A percentile compares a stretch with the other conserved stretches of the same genome.
Evolutionary conservation across 1,140 invertebrate species (phyloP).

Genomic region (Drosophila oshimai): DNA sequence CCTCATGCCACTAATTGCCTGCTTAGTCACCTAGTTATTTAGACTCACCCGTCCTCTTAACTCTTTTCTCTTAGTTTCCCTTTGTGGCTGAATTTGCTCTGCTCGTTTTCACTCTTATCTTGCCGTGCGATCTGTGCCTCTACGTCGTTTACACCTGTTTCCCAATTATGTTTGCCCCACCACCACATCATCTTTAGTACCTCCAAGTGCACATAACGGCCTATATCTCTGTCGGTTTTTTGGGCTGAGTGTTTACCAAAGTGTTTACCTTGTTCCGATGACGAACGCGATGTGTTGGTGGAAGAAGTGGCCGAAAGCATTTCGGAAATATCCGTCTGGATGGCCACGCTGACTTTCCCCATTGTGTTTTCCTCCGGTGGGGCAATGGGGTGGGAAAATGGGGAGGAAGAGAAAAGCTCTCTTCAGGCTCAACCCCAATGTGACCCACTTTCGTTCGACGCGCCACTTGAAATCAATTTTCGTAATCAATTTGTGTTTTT

Average conservation of each 20-base stretch:
- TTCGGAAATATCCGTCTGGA: conserved; percentile 78
- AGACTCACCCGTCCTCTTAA: background rate
- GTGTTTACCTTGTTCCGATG: conserved; percentile 79
- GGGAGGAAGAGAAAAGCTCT: background rate
- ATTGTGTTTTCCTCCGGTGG: conserved; percentile 23
- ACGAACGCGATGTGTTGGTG: conserved; percentile 66
- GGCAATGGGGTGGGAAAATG: too few relatives aligned
- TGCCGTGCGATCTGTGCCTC: conserved; percentile 23
- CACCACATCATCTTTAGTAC: conserved; percentile 46
- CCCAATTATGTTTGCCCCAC: conserved; percentile 56
- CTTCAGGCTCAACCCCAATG: conserved; percentile 15
- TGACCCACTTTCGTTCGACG: conserved; percentile 58
- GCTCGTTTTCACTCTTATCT: conserved; percentile 41
- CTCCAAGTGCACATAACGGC: conserved; percentile 7
- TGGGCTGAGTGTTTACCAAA: conserved; percentile 12
- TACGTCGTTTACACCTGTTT: conserved; percentile 61
- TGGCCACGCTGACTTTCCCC: conserved; percentile 72
- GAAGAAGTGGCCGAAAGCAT: conserved; percentile 73
- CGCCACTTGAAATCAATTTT: conserved; percentile 73
- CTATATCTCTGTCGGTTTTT: background rate
- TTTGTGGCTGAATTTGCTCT: conserved; percentile 24
- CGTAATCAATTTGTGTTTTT: conserved; percentile 64
- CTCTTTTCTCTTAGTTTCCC: background rate
- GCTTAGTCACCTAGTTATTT: conserved; percentile 5
- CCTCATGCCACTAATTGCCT: conserved; percentile 5